Percentiles rank a stretch among this genome's conserved stretches.
Conservation (phyloP, 2,888 invertebrate species). For the Lasiommata megera region DNA sequence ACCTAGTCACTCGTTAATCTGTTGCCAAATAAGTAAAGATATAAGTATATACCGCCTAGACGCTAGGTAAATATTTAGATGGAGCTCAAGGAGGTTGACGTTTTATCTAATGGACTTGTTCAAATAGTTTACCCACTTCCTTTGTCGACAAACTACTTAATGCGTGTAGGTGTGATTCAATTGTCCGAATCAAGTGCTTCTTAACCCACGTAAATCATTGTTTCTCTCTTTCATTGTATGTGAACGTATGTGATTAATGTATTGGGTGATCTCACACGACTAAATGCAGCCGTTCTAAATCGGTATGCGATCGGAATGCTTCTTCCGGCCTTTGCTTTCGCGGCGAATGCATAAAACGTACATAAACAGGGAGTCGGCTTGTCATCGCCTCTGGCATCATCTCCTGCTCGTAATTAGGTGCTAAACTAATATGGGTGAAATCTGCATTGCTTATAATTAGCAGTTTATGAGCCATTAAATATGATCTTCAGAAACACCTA, state of each 20-base stretch:
- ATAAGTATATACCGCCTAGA: neutral
- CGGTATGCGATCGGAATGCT: conserved; percentile 59
- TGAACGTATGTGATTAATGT: conserved; percentile 45
- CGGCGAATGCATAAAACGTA: conserved; percentile 68
- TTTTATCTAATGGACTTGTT: conserved; percentile 7
- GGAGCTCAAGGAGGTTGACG: neutral
- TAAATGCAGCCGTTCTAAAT: conserved; percentile 74
- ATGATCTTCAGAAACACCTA: too few relatives aligned
- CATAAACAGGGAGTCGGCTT: conserved; percentile 67
- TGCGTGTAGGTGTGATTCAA: conserved; percentile 30
- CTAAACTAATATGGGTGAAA: conserved; percentile 5
- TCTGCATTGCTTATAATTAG: conserved; percentile 1
- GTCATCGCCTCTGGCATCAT: conserved; percentile 50
- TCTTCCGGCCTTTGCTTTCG: conserved; percentile 72
- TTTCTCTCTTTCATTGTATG: conserved; percentile 20
- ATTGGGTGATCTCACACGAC: conserved; percentile 68
- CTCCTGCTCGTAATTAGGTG: neutral
- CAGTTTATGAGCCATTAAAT: neutral
- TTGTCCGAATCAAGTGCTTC: conserved; percentile 15
- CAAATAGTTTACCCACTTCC: conserved; percentile 15
- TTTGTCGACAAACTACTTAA: conserved; percentile 18
- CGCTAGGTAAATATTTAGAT: neutral
- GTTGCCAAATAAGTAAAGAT: neutral
- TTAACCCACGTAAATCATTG: conserved; percentile 13
- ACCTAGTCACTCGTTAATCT: neutral